Conservation (phyloP, 1,140 invertebrate genomes). For the Habropoda laboriosa region DNA sequence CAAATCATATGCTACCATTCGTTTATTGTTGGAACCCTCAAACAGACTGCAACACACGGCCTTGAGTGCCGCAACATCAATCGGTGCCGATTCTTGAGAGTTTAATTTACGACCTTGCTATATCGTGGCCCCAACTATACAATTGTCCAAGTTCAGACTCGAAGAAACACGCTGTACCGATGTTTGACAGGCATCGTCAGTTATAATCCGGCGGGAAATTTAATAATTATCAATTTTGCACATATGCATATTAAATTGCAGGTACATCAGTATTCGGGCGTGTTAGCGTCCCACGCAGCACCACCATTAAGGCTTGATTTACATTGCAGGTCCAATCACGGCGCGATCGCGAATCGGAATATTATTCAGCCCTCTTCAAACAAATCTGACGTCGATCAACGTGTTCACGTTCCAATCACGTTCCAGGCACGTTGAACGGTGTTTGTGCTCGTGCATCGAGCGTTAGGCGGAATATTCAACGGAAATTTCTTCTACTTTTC, state of each 20-base stretch:
- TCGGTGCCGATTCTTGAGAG: too few species aligned
- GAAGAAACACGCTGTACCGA: background rate
- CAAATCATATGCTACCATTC: too few species aligned
- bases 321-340: slow-evolving; percentile 11
- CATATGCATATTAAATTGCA: background rate
- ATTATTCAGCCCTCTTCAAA: slow-evolving; percentile 39
- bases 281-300: background rate
- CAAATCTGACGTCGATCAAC: slow-evolving; percentile 15
- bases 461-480: slow-evolving; percentile 3
- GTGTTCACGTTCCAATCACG: slow-evolving; percentile 34
- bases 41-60: too few species aligned
- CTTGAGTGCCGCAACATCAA: too few species aligned
- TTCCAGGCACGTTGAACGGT: background rate
- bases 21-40: too few species aligned
- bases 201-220: background rate
- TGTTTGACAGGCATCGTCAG: background rate
- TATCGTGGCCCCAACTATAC: too few species aligned
- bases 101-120: too few species aligned
- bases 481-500: slow-evolving; percentile 6
- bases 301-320: slow-evolving; percentile 18
- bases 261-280: background rate
- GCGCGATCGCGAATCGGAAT: slow-evolving; percentile 10
- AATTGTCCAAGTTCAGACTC: background rate
- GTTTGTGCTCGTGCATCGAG: background rate
- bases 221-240: background rate